Evolutionary conservation across 2,113 vertebrate genomes (phyloP).

Genomic region (Salvelinus alpinus): DNA sequence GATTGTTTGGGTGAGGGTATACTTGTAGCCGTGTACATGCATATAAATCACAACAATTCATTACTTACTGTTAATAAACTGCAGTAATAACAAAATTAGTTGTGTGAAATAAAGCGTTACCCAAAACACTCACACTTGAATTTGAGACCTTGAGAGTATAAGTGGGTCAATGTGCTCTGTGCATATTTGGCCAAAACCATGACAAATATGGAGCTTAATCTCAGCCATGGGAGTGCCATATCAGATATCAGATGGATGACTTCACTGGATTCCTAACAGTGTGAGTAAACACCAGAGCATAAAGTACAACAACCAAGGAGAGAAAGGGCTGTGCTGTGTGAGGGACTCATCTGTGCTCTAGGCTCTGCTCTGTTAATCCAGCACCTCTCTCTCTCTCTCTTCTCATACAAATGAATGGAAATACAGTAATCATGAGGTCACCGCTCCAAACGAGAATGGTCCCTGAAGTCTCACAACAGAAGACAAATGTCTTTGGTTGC

Average conservation of each 20-base stretch:
- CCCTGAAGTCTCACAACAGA: conserved; percentile 15
- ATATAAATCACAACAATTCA: neutral
- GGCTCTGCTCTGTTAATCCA: neutral
- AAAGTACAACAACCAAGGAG: neutral
- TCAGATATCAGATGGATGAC: conserved; percentile 20
- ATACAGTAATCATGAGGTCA: conserved; percentile 2
- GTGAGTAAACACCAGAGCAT: conserved; percentile 4
- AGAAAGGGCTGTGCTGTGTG: too few species aligned
- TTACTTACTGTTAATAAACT: neutral
- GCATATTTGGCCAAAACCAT: conserved; percentile 20
- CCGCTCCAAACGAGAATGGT: neutral
- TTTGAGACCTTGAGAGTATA: neutral
- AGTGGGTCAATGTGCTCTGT: conserved; percentile 11
- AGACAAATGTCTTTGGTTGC: conserved; percentile 13
- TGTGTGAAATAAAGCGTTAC: neutral
- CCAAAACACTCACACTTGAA: neutral
- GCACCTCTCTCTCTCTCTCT: neutral
- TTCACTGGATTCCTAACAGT: conserved; percentile 18
- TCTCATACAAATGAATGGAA: conserved; percentile 1
- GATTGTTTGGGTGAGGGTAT: neutral
- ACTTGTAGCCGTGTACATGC: neutral
- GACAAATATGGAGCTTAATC: conserved; percentile 30
- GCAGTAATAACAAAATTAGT: neutral
- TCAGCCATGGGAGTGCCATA: conserved; percentile 1
- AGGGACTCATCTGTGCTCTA: neutral